A percentile compares a stretch with the other conserved stretches of the same genome.
These are phyloP conservation scores for Furnarius figulus DNA, from an alignment of 2,113 vertebrate species.

Conservation along the genomic window DNA sequence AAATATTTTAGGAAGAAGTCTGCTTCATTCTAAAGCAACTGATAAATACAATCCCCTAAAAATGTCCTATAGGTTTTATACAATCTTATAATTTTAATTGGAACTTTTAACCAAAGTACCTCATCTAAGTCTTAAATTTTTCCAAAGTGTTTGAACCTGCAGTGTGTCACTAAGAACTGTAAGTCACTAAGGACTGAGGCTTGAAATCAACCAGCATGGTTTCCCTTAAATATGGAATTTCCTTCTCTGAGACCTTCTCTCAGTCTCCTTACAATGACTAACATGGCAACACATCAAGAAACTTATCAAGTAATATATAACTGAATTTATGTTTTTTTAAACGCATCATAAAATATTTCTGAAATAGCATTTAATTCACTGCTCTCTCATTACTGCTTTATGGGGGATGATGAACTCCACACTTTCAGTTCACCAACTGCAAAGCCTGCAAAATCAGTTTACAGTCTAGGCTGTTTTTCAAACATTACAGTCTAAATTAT, in stretches of 20 bases:
- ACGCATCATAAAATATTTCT: background rate
- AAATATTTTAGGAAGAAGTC: background rate
- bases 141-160: background rate
- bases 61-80: background rate
- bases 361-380: background rate
- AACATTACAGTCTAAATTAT: background rate
- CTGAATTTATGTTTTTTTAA: background rate
- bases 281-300: background rate
- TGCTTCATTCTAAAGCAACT: background rate
- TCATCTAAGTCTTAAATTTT: background rate
- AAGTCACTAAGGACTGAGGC: background rate
- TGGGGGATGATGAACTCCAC: background rate
- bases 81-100: background rate
- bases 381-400: background rate
- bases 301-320: background rate
- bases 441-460: background rate
- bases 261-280: background rate
- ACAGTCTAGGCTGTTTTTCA: background rate
- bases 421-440: background rate
- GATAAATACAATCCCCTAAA: background rate
- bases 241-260: background rate
- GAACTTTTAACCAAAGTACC: background rate
- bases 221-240: background rate
- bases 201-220: background rate
- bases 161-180: background rate